Evolutionary conservation across 2,888 invertebrate species (phyloP).

Genomic region (Bellardia bayeri): DNA sequence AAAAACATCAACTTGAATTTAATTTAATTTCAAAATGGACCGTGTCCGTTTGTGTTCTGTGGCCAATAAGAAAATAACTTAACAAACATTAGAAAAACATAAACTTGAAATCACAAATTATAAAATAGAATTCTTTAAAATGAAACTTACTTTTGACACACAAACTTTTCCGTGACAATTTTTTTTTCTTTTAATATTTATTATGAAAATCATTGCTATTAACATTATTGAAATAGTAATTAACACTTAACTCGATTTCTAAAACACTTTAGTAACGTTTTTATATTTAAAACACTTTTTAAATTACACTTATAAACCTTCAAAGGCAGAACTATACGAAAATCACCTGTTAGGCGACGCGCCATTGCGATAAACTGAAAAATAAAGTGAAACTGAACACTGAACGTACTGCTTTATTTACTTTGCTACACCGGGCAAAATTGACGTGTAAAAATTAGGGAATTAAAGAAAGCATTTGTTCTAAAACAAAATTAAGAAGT

Average conservation of each 20-base stretch:
- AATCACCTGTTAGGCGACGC: not conserved
- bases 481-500: no score
- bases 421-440: not conserved
- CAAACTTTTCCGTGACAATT: no score
- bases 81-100: no score
- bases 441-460: not conserved
- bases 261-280: not conserved
- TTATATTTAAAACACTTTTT: not conserved
- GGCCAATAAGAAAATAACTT: no score
- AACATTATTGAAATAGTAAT: not conserved
- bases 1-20: no score
- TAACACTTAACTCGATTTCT: not conserved
- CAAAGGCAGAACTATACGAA: not conserved
- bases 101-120: no score
- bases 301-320: not conserved
- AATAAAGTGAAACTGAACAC: not conserved
- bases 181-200: not conserved
- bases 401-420: not conserved
- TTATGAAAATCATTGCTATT: no score
- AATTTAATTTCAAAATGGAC: no score
- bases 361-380: not conserved
- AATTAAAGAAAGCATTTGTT: no score
- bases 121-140: no score
- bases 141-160: no score
- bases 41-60: no score